Percentiles rank a stretch among this genome's conserved stretches.
Evolutionary conservation across 2,797 vertebrate genomes (phyloP).

Genomic region (Anguilla anguilla): DNA sequence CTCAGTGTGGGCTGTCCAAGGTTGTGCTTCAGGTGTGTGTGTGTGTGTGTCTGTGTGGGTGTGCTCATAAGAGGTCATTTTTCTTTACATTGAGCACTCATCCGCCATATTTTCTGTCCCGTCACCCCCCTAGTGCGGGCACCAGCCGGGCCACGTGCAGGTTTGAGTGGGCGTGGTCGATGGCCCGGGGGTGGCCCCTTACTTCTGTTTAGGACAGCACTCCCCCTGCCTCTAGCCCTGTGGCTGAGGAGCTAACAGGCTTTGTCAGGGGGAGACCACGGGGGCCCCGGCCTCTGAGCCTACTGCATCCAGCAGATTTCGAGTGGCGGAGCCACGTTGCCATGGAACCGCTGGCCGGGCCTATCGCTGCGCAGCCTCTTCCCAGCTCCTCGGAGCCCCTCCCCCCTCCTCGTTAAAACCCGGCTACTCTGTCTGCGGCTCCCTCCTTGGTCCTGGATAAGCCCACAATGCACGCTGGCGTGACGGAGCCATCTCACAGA

Average conservation of each 20-base stretch:
- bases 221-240: background rate
- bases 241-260: background rate
- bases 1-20: background rate
- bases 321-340: background rate
- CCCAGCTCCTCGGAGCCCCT: conserved; percentile 38
- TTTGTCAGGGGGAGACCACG: background rate
- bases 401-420: conserved; percentile 42
- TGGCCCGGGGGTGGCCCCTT: background rate
- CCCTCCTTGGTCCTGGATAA: background rate
- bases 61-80: conserved; percentile 47
- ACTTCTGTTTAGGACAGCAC: conserved; percentile 8
- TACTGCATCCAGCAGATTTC: background rate
- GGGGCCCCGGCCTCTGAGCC: background rate
- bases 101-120: background rate
- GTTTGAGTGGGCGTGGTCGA: background rate
- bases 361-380: conserved; percentile 25
- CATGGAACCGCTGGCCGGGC: background rate
- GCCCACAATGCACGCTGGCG: background rate
- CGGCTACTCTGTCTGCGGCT: background rate
- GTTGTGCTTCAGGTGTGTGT: background rate
- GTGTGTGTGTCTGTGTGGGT: conserved; percentile 36
- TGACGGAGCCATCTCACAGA: background rate
- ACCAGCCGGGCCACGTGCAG: background rate
- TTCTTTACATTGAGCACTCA: background rate
- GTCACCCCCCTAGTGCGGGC: background rate